Conservation (phyloP, 2,113 vertebrate species). For the Mungos mungo region DNA sequence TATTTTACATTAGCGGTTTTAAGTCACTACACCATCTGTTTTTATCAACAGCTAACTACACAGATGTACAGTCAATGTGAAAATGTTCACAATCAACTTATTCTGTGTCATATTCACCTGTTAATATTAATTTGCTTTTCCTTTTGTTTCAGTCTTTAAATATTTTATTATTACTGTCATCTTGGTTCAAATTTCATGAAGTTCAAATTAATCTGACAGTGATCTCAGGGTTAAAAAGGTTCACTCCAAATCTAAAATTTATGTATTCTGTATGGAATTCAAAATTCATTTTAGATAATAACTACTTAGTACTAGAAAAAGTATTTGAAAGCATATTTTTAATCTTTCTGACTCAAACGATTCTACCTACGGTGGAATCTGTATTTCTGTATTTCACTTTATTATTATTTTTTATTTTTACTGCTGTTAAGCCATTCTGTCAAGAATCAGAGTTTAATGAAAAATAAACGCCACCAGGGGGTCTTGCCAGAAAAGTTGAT, state of each 20-base stretch:
- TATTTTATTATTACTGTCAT: neutral
- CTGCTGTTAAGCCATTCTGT: conserved; percentile 46
- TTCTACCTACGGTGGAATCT: neutral
- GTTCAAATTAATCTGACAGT: neutral
- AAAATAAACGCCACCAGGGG: conserved; percentile 52
- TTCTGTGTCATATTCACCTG: neutral
- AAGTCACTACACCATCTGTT: conserved; percentile 67
- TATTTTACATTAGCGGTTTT: conserved; percentile 70
- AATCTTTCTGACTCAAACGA: neutral
- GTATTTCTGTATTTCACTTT: neutral
- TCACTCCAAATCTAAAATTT: neutral
- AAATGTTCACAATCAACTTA: conserved; percentile 67
- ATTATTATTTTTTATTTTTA: conserved; percentile 42
- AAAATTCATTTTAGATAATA: neutral
- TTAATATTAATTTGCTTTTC: conserved; percentile 35
- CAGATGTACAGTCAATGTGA: conserved; percentile 42
- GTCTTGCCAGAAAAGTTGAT: neutral
- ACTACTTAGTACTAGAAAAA: conserved; percentile 10
- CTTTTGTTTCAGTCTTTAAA: conserved; percentile 31
- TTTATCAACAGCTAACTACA: conserved; percentile 69
- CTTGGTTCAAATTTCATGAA: neutral
- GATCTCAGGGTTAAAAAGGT: neutral
- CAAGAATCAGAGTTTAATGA: conserved; percentile 69
- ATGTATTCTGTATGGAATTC: neutral
- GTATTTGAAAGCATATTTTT: conserved; percentile 38